Percentiles rank a stretch among this genome's conserved stretches.
Evolutionary conservation across 2,888 invertebrate genomes (phyloP).

Genomic region (Tinea trinotella): DNA sequence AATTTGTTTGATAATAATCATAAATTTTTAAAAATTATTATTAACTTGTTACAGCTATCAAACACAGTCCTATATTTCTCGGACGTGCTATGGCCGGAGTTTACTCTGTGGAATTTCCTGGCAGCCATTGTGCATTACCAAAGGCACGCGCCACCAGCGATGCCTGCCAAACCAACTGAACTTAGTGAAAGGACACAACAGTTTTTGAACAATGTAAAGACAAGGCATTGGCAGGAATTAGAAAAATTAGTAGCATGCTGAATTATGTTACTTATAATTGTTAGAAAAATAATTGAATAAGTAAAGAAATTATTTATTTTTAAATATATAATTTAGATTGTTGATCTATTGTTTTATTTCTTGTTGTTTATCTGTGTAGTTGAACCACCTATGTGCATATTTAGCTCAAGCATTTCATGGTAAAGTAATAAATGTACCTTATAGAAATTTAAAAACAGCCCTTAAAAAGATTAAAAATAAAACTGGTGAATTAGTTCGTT

Average conservation of each 20-base stretch:
- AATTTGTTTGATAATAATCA: not conserved
- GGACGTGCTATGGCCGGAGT: constrained; percentile 96
- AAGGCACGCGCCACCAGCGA: constrained; percentile 49
- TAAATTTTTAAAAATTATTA: not conserved
- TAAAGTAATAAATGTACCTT: too few species aligned
- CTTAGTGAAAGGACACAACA: constrained; percentile 38
- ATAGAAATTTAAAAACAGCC: too few species aligned
- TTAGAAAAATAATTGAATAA: too few species aligned
- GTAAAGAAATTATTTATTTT: not conserved
- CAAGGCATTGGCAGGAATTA: constrained; percentile 42
- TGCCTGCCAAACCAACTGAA: constrained; percentile 27
- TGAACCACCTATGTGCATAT: too few species aligned
- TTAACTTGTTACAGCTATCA: constrained; percentile 71
- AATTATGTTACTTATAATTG: constrained; percentile 10
- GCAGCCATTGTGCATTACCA: constrained; percentile 92
- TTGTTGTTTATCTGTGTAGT: too few species aligned
- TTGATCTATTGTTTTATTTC: not conserved
- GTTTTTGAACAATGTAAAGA: constrained; percentile 56
- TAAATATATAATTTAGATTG: not conserved
- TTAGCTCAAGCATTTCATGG: too few species aligned
- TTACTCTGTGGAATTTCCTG: constrained; percentile 92
- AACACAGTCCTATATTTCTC: constrained; percentile 89
- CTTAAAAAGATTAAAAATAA: too few species aligned
- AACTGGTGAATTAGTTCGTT: too few species aligned
- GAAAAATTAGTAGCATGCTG: constrained; percentile 39